Conservation (phyloP, 2,113 vertebrate species). For the Orcinus orca region DNA sequence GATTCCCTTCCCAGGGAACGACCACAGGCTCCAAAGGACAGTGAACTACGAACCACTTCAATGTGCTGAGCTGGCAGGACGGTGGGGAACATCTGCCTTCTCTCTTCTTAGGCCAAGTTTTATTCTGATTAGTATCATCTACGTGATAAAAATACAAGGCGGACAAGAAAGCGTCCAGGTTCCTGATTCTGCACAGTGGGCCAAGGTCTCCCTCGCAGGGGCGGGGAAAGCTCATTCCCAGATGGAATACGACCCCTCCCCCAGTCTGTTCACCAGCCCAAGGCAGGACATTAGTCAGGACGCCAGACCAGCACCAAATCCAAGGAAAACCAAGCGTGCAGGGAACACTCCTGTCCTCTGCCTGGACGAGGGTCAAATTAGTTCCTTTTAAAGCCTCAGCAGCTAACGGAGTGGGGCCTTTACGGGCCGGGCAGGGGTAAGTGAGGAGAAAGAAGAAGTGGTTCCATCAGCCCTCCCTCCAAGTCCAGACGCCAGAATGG, state of each 20-base stretch:
- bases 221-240: neutral
- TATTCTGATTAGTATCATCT: neutral
- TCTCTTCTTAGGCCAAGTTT: neutral
- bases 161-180: neutral
- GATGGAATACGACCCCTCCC: neutral
- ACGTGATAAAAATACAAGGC: neutral
- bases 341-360: neutral
- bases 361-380: neutral
- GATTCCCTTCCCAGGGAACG: constrained; percentile 22
- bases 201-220: neutral
- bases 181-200: neutral
- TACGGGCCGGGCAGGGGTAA: neutral
- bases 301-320: neutral
- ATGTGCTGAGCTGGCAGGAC: neutral
- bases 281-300: neutral
- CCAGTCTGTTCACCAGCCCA: neutral
- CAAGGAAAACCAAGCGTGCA: neutral
- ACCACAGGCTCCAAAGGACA: neutral
- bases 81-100: neutral
- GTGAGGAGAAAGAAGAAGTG: neutral
- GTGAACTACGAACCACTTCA: neutral
- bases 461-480: neutral
- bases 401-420: neutral
- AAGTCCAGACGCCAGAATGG: neutral
- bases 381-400: neutral